Evolutionary conservation across 30 jellyfish, hydroid and myxozoan species (phyloP).

Genomic region (Turritopsis rubra): DNA sequence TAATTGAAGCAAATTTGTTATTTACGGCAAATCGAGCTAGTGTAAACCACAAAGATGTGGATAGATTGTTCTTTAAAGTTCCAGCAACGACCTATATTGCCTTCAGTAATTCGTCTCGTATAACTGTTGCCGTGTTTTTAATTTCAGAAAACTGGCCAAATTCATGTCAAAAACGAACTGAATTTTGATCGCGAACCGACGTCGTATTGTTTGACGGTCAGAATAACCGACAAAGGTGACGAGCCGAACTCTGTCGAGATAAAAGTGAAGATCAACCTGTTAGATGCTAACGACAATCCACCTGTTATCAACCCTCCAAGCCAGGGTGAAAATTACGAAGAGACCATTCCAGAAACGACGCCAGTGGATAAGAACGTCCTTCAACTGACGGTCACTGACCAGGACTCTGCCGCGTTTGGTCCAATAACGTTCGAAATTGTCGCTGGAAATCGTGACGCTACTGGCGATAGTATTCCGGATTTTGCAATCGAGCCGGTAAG

Average conservation of each 20-base stretch:
- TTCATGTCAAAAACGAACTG: background rate
- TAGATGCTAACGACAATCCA: background rate
- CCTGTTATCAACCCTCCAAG: background rate
- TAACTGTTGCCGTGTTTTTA: background rate
- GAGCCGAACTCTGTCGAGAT: background rate
- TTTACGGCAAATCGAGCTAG: too few relatives aligned
- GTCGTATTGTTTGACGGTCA: background rate
- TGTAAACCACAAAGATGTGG: too few relatives aligned
- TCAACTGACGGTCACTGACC: background rate
- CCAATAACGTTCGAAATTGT: background rate
- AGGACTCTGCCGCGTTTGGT: background rate
- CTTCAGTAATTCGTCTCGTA: too few relatives aligned
- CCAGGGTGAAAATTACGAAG: background rate
- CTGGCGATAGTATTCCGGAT: background rate
- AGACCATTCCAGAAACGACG: background rate
- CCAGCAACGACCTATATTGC: too few relatives aligned
- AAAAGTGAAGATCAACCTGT: background rate
- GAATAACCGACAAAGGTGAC: background rate
- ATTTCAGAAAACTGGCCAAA: background rate
- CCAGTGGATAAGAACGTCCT: background rate
- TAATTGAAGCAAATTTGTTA: too few relatives aligned
- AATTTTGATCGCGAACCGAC: background rate
- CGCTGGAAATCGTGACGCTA: background rate
- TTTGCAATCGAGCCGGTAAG: background rate
- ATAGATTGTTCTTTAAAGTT: too few relatives aligned